Evolutionary conservation across 92 coral and sea anemone species (phyloP).

Genomic region (Ricordea florida): DNA sequence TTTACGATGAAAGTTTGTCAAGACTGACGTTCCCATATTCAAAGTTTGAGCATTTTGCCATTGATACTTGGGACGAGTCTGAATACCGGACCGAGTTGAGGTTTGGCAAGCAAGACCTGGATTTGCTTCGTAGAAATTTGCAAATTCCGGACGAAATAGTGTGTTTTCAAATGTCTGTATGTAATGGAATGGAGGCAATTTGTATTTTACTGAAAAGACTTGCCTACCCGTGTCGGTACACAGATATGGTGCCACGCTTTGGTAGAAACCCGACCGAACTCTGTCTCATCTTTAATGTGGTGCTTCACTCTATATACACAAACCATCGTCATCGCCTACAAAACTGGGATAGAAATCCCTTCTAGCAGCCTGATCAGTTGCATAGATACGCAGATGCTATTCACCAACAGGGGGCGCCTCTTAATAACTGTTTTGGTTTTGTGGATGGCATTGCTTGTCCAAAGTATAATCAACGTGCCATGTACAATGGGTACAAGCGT

Average conservation of each 20-base stretch:
- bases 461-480: no score
- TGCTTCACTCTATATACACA: constrained; percentile 3
- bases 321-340: constrained; percentile 24
- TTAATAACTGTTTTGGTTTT: no score
- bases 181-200: constrained; percentile 14
- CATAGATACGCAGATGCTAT: no score
- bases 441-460: no score
- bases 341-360: no score
- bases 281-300: constrained; percentile 27
- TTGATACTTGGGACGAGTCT: constrained; percentile 23
- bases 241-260: constrained; percentile 33
- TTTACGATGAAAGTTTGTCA: constrained; percentile 4
- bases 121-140: background rate
- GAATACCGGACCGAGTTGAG: constrained; percentile 31
- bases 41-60: constrained; percentile 14
- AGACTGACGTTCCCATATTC: constrained; percentile 5
- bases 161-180: constrained; percentile 11
- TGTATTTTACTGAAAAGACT: constrained; percentile 19
- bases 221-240: constrained; percentile 29
- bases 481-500: no score
- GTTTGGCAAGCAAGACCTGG: constrained; percentile 21
- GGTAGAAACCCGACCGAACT: constrained; percentile 33
- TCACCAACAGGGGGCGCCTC: no score
- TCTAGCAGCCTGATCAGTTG: no score
- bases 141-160: constrained; percentile 31